Evolutionary conservation across 2,113 vertebrate genomes (phyloP), one percentile per base, ranked within the genome.

Genomic region (Carettochelys insculpta): DNA sequence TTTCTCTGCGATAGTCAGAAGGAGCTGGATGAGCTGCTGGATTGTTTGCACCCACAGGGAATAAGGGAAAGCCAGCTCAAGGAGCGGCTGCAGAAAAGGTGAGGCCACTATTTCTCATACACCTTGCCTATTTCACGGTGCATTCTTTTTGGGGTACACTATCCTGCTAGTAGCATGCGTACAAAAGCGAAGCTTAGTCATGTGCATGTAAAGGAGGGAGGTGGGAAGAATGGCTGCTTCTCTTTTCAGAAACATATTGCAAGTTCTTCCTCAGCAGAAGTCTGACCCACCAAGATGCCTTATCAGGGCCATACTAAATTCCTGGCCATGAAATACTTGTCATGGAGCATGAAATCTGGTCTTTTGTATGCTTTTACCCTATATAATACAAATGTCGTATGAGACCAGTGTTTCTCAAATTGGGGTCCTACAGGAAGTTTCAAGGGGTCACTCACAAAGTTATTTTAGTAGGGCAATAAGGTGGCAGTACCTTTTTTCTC

Each of bases 31-130:
- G 99, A 99, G 78, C 97, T 99, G 47, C 80, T 99, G 81, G 98
- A 98, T 53, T 98, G 97, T 93, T 98, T 99, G 95, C 99, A 99
- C 91, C 94, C 98, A 56, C 99, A 99, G 92, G 99, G 99, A 81
- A 98, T 98, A n/a, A 96, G 99, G 94, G 99, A 99, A 96, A 99
- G 99, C 86, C 98, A 98, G 80, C 98, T 99, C 50, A 99, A 98
- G 96, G 97, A 97, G 25, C 98, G 98, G 25, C 95, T 99, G 80
- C 98, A 99, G 94, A 98, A 97, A 83, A 98, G 98, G 99, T 99
- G 91, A 98, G 97, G 27, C 11, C 84, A 20, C 56, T 85, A 2
- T 29, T 34, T 20, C 11, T 48, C 22, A 0, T 22, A 5, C 82
- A 34, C 31, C 7, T 71, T 54, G 45, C 79, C 27, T 34, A 11